These are phyloP conservation scores for Lobophora halterata DNA, from an alignment of 2,888 invertebrate genomes.

Conservation along the genomic window DNA sequence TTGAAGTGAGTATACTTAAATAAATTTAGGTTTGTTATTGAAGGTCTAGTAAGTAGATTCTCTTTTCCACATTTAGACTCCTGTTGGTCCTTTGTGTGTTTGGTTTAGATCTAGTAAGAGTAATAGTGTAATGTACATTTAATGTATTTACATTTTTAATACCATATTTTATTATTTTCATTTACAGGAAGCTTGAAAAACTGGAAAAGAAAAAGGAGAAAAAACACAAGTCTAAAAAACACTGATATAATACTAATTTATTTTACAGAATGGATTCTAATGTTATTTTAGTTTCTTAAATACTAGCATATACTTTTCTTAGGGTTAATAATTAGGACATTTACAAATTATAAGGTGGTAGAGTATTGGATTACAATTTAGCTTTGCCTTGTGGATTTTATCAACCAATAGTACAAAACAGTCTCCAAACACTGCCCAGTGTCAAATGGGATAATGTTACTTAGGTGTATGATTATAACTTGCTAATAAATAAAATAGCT, in stretches of 20 bases:
- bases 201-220: conserved; percentile 81
- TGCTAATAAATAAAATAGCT: background rate
- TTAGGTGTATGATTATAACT: too few species aligned
- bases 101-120: too few species aligned
- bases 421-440: conserved; percentile 5
- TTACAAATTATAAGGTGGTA: too few species aligned
- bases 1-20: conserved; percentile 83
- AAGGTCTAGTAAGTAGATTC: too few species aligned
- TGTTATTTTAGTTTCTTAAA: too few species aligned
- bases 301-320: too few species aligned
- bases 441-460: conserved; percentile 12
- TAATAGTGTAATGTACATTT: too few species aligned
- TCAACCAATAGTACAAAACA: conserved; percentile 15
- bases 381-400: conserved; percentile 9
- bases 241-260: conserved; percentile 41
- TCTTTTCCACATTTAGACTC: too few species aligned
- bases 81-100: too few species aligned
- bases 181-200: conserved; percentile 84
- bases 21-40: conserved; percentile 1
- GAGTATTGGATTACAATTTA: conserved; percentile 1
- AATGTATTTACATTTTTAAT: too few species aligned
- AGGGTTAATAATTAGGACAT: too few species aligned
- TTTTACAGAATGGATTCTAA: too few species aligned
- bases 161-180: conserved; percentile 20
- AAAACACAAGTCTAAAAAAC: conserved; percentile 57